These are phyloP conservation scores for Ochotona curzoniae DNA, from an alignment of 2,113 vertebrate genomes.

Conservation along the genomic window DNA sequence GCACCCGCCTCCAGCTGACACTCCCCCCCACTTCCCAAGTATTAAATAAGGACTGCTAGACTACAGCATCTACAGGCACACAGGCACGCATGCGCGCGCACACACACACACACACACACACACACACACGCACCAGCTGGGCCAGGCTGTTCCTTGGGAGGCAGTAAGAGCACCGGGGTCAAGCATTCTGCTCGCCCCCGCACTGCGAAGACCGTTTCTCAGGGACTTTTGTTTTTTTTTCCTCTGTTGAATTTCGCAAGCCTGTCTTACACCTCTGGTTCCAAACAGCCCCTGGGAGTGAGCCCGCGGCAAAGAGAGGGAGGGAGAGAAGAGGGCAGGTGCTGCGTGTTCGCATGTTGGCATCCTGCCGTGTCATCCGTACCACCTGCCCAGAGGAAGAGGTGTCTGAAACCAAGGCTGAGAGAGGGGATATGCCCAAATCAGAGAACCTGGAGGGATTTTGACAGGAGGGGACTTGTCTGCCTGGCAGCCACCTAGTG, in stretches of 20 bases:
- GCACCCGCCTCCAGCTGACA: constrained; percentile 72
- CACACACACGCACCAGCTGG: constrained; percentile 66
- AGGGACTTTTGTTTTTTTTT: constrained; percentile 16
- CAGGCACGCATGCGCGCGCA: background rate
- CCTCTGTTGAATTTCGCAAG: constrained; percentile 29
- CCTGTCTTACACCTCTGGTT: constrained; percentile 54
- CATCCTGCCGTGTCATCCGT: background rate
- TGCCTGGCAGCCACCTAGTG: background rate
- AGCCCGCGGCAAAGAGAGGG: background rate
- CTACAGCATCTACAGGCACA: constrained; percentile 4
- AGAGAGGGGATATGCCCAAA: background rate
- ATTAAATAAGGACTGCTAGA: constrained; percentile 65
- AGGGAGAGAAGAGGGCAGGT: background rate
- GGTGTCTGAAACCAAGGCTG: background rate
- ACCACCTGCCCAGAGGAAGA: background rate
- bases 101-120: background rate
- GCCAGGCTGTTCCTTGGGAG: constrained; percentile 55
- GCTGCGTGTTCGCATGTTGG: background rate
- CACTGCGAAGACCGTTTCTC: constrained; percentile 27
- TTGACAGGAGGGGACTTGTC: background rate
- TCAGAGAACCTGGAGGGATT: background rate
- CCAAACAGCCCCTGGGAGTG: background rate
- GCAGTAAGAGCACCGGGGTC: background rate
- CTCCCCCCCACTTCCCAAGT: constrained; percentile 64
- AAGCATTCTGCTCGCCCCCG: constrained; percentile 62